Conservation (phyloP, 2,797 vertebrate species). For the Galaxias olidus region DNA sequence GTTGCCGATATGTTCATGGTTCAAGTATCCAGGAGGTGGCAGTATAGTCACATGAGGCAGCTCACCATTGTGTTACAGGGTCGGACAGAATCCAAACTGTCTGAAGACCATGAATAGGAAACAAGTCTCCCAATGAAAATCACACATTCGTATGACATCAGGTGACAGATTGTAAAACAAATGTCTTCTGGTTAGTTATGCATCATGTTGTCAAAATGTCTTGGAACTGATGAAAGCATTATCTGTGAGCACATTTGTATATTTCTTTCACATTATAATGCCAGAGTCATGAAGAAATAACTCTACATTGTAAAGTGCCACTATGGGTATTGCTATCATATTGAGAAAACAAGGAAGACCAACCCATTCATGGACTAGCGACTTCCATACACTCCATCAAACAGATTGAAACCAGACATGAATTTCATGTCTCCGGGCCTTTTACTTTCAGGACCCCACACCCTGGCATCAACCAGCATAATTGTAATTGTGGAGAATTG, state of each 20-base stretch:
- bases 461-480: too few species aligned
- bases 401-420: too few species aligned
- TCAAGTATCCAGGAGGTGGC: constrained; percentile 55
- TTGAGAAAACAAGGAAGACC: too few species aligned
- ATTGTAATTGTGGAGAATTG: too few species aligned
- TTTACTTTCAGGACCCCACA: too few species aligned
- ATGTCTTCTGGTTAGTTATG: neutral
- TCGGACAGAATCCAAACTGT: neutral
- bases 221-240: neutral
- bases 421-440: too few species aligned
- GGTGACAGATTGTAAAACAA: neutral
- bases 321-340: too few species aligned
- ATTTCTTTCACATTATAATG: neutral
- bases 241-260: neutral
- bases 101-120: neutral
- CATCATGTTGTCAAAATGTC: neutral
- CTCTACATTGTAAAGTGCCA: too few species aligned
- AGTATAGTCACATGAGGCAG: constrained; percentile 52
- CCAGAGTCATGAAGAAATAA: too few species aligned
- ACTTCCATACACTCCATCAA: too few species aligned
- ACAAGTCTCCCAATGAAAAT: neutral
- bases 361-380: too few species aligned
- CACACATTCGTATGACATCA: neutral
- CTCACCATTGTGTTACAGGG: neutral
- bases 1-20: neutral